Evolutionary conservation across 2,797 vertebrate genomes (phyloP).

Genomic region (Telmatherina bonti): DNA sequence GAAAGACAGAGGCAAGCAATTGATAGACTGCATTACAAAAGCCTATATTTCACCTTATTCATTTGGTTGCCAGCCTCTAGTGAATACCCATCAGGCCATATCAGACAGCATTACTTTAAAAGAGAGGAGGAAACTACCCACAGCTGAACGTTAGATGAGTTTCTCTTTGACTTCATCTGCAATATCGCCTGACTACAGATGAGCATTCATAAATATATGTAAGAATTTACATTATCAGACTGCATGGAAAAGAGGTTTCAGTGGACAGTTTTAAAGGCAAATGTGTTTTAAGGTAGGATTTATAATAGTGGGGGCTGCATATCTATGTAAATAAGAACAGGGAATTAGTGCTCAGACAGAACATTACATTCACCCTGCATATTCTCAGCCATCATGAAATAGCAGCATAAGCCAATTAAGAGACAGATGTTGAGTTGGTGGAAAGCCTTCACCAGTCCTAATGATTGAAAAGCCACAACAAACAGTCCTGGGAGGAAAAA

Average conservation of each 20-base stretch:
- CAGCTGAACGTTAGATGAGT: slow-evolving; percentile 58
- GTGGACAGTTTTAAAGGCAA: slow-evolving; percentile 74
- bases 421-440: slow-evolving; percentile 56
- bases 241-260: slow-evolving; percentile 68
- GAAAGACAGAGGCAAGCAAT: slow-evolving; percentile 66
- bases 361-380: slow-evolving; percentile 67
- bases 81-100: slow-evolving; percentile 68
- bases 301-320: slow-evolving; percentile 55
- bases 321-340: slow-evolving; percentile 67
- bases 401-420: slow-evolving; percentile 51
- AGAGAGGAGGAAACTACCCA: slow-evolving; percentile 67
- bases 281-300: slow-evolving; percentile 65
- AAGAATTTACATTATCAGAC: slow-evolving; percentile 77
- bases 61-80: slow-evolving; percentile 67
- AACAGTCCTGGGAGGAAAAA: slow-evolving; percentile 7
- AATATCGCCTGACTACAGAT: slow-evolving; percentile 62
- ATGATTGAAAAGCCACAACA: slow-evolving; percentile 33
- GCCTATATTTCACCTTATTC: slow-evolving; percentile 81
- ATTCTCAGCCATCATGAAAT: slow-evolving; percentile 59
- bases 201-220: slow-evolving; percentile 77
- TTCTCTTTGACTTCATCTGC: slow-evolving; percentile 39
- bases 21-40: slow-evolving; percentile 80
- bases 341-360: slow-evolving; percentile 67
- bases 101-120: slow-evolving; percentile 69
- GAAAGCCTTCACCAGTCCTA: slow-evolving; percentile 28